phyloP scores from a whole-genome alignment of 2,888 invertebrate species.

The Melanophora roralis region DNA sequence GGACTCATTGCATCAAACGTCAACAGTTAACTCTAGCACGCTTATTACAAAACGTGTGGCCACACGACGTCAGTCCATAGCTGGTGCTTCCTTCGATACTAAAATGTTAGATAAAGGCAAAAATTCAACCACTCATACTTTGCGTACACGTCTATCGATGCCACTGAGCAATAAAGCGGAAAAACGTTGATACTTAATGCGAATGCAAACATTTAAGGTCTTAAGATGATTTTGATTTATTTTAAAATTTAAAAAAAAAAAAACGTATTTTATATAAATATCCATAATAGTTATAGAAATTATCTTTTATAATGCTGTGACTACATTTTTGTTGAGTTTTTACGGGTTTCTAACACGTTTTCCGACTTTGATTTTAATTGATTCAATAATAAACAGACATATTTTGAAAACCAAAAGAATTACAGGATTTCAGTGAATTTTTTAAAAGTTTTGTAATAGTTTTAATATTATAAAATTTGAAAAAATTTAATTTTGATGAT shows the following conservation, averaged over 20 bases:
- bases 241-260: not conserved
- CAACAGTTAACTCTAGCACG: constrained; percentile 42
- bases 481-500: no score
- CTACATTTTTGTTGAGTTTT: constrained; percentile 36
- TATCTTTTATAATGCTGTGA: constrained; percentile 35
- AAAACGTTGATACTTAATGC: constrained; percentile 69
- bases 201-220: constrained; percentile 16
- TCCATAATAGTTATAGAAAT: constrained; percentile 18
- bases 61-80: constrained; percentile 77
- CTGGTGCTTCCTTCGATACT: constrained; percentile 60
- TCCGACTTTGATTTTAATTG: no score
- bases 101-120: constrained; percentile 46
- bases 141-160: constrained; percentile 78
- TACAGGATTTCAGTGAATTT: no score
- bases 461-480: not conserved
- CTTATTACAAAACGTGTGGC: constrained; percentile 68
- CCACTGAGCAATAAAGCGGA: constrained; percentile 77
- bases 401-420: no score
- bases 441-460: no score
- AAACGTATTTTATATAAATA: not conserved
- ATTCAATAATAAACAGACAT: no score
- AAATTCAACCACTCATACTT: constrained; percentile 63
- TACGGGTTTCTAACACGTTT: not conserved
- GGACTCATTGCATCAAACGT: constrained; percentile 45
- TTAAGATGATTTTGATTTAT: constrained; percentile 11